Evolutionary conservation across 2,888 invertebrate genomes (phyloP), one percentile per base, ranked within the genome.

Genomic region (Corythucha ciliata): DNA sequence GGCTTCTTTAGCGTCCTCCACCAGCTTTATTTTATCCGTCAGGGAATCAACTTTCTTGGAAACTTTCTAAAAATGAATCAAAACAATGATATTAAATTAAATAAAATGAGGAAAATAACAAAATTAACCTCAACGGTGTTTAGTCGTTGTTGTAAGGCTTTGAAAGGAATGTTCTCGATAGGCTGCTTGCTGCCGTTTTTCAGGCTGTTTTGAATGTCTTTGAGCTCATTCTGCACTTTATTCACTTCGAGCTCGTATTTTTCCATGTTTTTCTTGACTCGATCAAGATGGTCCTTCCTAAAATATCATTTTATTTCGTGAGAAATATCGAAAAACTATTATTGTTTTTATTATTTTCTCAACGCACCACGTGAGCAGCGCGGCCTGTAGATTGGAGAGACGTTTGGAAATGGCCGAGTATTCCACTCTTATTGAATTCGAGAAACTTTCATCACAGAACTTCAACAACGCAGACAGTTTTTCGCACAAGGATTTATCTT

Each of bases 341-440:
- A 36, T 36, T 36, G 8, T 36, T 16, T 7, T 8, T 8, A 16
- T 16, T 10, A 12, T 8, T 36, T 36, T 36, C 8, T 8, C 12
- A 10, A 36, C 51, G 10, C 36, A 59, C 89, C 89, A 89, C 0
- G 87, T 88, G 61, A 83, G 79, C 6, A 89, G 70, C 41, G 84
- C 83, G 7, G 89, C 88, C 58, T 80, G 78, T 14, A 87, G 68
- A 64, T 87, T 89, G 37, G 79, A 78, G n/a, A 87, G 78, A 51
- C 88, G 72, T 64, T 88, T 84, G 1, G 74, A 74, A 26, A 81
- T 78, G 2, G 87, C 83, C 0, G 80, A 80, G 63, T 83, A 81
- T 66, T 89, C 88, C 78, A 86, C 83, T 54, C 83, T 75, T 14
- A 88, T 80, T 0, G 87, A 84, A 0, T 83, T 79, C 3, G 81